Base-by-base conservation (phyloP, 2,113 vertebrate species). In the Brienomyrus longianalis region DNA sequence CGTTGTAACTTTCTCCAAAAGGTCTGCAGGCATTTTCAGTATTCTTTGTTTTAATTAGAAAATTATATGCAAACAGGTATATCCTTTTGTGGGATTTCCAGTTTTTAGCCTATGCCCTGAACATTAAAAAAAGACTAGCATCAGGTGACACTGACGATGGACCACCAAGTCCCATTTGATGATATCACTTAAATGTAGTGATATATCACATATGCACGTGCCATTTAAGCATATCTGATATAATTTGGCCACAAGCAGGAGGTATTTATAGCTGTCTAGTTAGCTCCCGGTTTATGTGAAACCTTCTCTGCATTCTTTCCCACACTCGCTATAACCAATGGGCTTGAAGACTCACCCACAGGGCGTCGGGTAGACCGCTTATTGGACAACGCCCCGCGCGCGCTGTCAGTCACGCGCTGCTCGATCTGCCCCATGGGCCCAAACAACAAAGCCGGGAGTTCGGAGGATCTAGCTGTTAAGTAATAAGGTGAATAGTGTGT, bases 241-340 rank as follows among this genome's bases (percentile, higher is more conserved):
- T 93, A 87, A 91, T 7, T 54, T 91, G 45, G 95, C 95, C 96
- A 95, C 96, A 93, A 95, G 95, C 94, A 94, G 90, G 92, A 91
- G 88, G 86, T 95, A 94, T 96, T 96, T 97, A 97, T 97, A 96
- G 92, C 92, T 91, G 88, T 92, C 93, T 92, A 93, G 96, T 95
- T 94, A 95, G 96, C 96, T 96, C 96, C 96, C 95, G 92, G 96
- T 97, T 95, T 95, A 97, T 98, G 98, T 96, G 98, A 99, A 98
- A 96, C 95, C 95, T 89, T 95, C 96, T 95, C 95, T 93, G 95
- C 96, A 94, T 96, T 97, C 96, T 97, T 98, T 98, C 98, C 98
- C 98, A 99, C 98, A 96, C 97, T 97, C 94, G 90, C 91, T 86
- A 91, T 94, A 93, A 93, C 97, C 97, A 98, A 98, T 98, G 5